Evolutionary conservation across 2,888 invertebrate genomes (phyloP), one percentile per base, ranked within the genome.

Genomic region (Agonopterix heracliana): DNA sequence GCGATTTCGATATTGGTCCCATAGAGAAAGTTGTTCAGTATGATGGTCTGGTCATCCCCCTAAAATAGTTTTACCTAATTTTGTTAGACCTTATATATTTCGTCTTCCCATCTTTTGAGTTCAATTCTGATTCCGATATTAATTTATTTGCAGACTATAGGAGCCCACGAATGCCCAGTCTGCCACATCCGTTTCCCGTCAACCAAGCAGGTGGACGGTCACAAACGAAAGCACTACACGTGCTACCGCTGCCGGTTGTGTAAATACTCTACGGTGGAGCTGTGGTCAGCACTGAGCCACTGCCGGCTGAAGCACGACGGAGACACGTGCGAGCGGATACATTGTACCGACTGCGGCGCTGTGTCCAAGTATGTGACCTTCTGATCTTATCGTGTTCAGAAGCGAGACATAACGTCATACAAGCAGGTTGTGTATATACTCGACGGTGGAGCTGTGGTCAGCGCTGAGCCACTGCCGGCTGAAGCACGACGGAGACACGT

Each of bases 211-310:
- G 34, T 66, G 0, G 40, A 54, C 0, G 55, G 58, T 0, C 81
- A 81, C 42, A 54, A 50, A 0, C 47, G 11, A 0, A 63, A 59
- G 5, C 81, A 82, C 46, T 80, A 66, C 49, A 35, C 53, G 0
- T 45, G 59, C 2, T 74, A 74, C 53, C 54, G 55, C 0, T 82
- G 81, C 44, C 51, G 51, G 0, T 52, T 79, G 0, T 82, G 81
- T 43, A 52, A 51, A 1, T 72, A 74, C 35, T 64, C 60, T 5
- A 63, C 67, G 0, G 45, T 59, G 0, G 63, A 71, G 2, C 36
- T 58, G 0, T 60, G 63, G 53, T 64, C 71, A 0, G 68, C 65
- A 0, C 9, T 58, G 0, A 66, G 55, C 4, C 81, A 81, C 36
- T 68, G 68, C 3, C 50, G 56, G 0, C 14, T 35, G 0, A 80